Evolutionary conservation across 2,888 invertebrate species (phyloP).

Genomic region (Galerucella calmariensis): DNA sequence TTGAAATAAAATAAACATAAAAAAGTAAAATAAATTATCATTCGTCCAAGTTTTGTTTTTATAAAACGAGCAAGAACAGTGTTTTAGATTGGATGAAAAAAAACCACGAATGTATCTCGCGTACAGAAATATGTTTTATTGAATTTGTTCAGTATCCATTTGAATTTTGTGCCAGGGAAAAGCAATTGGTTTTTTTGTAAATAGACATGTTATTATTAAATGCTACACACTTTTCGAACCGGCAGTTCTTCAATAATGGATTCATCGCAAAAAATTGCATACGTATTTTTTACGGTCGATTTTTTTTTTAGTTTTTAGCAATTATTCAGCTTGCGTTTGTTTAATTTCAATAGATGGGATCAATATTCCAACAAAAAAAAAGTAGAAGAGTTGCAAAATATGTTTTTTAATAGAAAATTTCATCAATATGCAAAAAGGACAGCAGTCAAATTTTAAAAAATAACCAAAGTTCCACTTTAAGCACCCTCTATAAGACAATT

Average conservation of each 20-base stretch:
- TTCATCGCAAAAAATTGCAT: constrained; percentile 34
- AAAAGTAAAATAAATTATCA: constrained; percentile 62
- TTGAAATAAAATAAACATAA: constrained; percentile 60
- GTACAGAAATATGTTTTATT: constrained; percentile 56
- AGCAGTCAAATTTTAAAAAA: no score
- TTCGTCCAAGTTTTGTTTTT: constrained; percentile 60
- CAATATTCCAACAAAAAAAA: constrained; percentile 30
- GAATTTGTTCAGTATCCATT: constrained; percentile 53
- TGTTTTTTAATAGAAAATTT: background rate
- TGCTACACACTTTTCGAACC: constrained; percentile 35
- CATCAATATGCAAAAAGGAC: no score
- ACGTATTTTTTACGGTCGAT: constrained; percentile 24
- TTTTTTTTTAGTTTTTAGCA: constrained; percentile 30
- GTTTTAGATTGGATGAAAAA: constrained; percentile 56
- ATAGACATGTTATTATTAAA: constrained; percentile 42
- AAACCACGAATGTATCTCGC: constrained; percentile 52
- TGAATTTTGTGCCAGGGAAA: constrained; percentile 50
- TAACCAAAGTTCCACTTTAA: no score
- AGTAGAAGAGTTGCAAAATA: background rate
- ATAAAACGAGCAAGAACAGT: constrained; percentile 58
- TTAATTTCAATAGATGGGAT: constrained; percentile 27
- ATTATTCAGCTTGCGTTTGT: constrained; percentile 29
- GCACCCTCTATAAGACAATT: no score
- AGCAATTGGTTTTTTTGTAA: constrained; percentile 46
- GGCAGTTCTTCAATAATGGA: constrained; percentile 39